Base-by-base conservation (phyloP, 2,113 vertebrate genomes). In the Proteles cristata region DNA sequence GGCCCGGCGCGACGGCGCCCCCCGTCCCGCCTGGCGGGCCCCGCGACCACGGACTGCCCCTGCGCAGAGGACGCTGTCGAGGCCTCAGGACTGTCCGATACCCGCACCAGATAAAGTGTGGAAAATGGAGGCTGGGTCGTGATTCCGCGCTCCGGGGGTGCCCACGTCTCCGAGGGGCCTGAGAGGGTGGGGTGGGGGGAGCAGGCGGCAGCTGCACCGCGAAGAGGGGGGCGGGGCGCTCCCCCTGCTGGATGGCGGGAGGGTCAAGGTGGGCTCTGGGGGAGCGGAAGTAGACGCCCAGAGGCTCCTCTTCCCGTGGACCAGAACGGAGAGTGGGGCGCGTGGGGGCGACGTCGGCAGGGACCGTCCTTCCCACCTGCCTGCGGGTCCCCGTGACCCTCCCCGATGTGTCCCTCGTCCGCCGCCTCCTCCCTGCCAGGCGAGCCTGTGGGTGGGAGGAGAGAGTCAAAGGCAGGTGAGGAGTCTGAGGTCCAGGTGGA, bases 51-150 rank as follows among this genome's bases (percentile, higher is more conserved):
- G 1, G 87, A 88, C 96, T 86, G 94, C 76, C 43, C 92, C 5
- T 45, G 95, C 33, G 69, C 83, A 2, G 81, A 11, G 15, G 17
- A 2, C 3, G 85, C 73, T 35, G 19, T 8, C 33, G 83, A 15
- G 87, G 69, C 80, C 77, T 9, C 33, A 25, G 48, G 39, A 88
- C 89, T 92, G 86, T 93, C 50, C 66, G 26, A 81, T 45, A 63
- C 66, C 92, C 85, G 93, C 86, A 2, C 53, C 15, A 71, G 50
- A 97, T 98, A 98, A 97, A 98, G 87, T 39, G 92, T 95, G 97
- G 82, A 91, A 97, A 96, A 16, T 4, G 7, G 21, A 45, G 31
- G 69, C 4, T 0, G 73, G 5, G 25, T 65, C 2, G 82, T 87
- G 69, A n/a, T 48, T 93, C 21, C 21, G 69, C 23, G 26, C 63